Conservation (phyloP, 2,888 invertebrate genomes). For the Philhelius pedissequus region DNA sequence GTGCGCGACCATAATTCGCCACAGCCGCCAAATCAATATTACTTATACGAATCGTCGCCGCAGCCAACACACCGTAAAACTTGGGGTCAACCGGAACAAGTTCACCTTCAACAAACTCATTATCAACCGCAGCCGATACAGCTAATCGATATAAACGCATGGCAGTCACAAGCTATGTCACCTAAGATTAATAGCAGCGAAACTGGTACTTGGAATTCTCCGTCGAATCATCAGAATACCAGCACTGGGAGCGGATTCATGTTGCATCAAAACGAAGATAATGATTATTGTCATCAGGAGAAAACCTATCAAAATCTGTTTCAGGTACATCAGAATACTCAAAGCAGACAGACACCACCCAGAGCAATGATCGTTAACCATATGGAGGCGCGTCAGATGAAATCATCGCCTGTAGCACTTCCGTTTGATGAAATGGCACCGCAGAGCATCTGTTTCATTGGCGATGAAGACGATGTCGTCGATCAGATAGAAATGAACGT, state of each 20-base stretch:
- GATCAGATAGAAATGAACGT: slow-evolving; percentile 78
- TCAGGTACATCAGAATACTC: slow-evolving; percentile 82
- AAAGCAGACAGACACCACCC: slow-evolving; percentile 83
- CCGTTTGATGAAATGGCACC: slow-evolving; percentile 94
- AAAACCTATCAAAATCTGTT: slow-evolving; percentile 79
- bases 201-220: slow-evolving; percentile 76
- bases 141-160: slow-evolving; percentile 77
- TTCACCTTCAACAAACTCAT: slow-evolving; percentile 73
- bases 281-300: slow-evolving; percentile 81
- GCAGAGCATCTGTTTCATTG: slow-evolving; percentile 95
- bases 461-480: slow-evolving; percentile 82
- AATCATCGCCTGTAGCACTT: slow-evolving; percentile 75
- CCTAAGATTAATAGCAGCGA: slow-evolving; percentile 71
- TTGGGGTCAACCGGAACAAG: slow-evolving; percentile 82
- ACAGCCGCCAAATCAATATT: slow-evolving; percentile 84
- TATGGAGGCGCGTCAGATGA: slow-evolving; percentile 71
- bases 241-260: slow-evolving; percentile 80
- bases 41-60: slow-evolving; percentile 85
- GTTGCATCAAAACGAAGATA: slow-evolving; percentile 86
- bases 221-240: slow-evolving; percentile 72
- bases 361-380: slow-evolving; percentile 76
- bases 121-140: slow-evolving; percentile 74
- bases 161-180: slow-evolving; percentile 75
- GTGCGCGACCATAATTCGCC: slow-evolving; percentile 73
- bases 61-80: slow-evolving; percentile 82